Evolutionary conservation across 1,140 invertebrate genomes (phyloP).

Genomic region (Planococcus citri): DNA sequence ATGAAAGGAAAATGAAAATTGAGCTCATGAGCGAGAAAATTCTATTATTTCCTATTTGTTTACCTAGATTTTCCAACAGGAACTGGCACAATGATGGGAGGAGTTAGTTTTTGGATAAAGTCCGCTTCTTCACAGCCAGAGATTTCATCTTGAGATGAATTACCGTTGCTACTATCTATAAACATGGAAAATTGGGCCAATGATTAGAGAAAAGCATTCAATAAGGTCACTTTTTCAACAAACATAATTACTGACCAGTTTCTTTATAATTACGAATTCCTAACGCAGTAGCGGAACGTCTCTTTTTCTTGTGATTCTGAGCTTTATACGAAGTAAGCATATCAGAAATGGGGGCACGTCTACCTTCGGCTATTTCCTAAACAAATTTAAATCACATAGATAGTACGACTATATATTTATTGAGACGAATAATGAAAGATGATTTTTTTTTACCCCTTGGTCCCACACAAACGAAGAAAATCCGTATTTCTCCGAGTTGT

Average conservation of each 20-base stretch:
- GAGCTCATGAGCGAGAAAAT: not conserved
- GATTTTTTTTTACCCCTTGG: not conserved
- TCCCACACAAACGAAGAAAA: not conserved
- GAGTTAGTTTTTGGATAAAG: not conserved
- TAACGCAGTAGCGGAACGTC: not conserved
- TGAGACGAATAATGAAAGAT: no score
- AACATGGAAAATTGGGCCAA: not conserved
- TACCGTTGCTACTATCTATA: constrained; percentile 4
- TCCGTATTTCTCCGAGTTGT: constrained; percentile 4
- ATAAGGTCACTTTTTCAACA: not conserved
- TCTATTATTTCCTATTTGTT: not conserved
- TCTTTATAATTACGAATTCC: constrained; percentile 14
- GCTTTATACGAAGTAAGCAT: constrained; percentile 3
- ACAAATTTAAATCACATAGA: not conserved
- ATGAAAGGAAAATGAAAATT: not conserved
- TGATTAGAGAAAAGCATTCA: not conserved
- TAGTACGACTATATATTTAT: no score
- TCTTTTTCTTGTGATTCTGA: not conserved
- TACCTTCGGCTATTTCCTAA: constrained; percentile 13
- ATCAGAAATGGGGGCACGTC: not conserved
- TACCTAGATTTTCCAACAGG: constrained; percentile 12
- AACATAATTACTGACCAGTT: not conserved
- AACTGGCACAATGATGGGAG: not conserved
- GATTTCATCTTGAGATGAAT: not conserved
- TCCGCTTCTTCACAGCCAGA: constrained; percentile 5